phyloP scores from a whole-genome alignment of 2,888 invertebrate species.

The Fabriciana adippe region DNA sequence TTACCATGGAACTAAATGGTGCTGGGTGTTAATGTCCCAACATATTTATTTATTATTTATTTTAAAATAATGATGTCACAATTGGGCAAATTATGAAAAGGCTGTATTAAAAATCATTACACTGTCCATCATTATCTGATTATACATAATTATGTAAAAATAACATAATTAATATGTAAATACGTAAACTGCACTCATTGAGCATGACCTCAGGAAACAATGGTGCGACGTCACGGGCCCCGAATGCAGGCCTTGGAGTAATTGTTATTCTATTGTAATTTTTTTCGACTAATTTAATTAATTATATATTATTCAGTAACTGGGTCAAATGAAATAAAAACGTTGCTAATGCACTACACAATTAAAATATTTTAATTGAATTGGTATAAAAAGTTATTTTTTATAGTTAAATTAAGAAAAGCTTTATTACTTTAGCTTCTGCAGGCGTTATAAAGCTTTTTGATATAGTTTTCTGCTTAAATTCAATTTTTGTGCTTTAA shows the following conservation, averaged over 20 bases:
- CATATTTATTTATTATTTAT: too few species aligned
- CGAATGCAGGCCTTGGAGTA: slow-evolving; percentile 41
- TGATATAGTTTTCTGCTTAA: too few species aligned
- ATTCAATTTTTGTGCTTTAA: too few species aligned
- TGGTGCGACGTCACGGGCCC: slow-evolving; percentile 45
- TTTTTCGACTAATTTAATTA: slow-evolving; percentile 34
- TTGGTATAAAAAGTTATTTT: too few species aligned
- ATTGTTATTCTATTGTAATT: slow-evolving; percentile 36
- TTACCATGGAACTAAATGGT: too few species aligned
- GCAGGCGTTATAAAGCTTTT: too few species aligned
- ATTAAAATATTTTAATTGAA: too few species aligned
- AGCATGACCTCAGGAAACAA: slow-evolving; percentile 44
- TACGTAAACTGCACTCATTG: slow-evolving; percentile 38
- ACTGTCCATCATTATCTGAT: not conserved
- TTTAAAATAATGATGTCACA: too few species aligned
- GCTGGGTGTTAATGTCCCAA: too few species aligned
- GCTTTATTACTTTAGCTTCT: too few species aligned
- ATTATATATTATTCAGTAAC: slow-evolving; percentile 3
- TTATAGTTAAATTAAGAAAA: too few species aligned
- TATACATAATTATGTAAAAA: slow-evolving; percentile 24
- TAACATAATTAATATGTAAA: slow-evolving; percentile 36
- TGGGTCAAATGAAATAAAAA: not conserved
- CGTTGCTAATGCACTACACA: too few species aligned
- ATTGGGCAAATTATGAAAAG: not conserved
- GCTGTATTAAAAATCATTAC: not conserved